Percentiles rank a stretch among this genome's conserved stretches.
Conservation (phyloP, 2,888 invertebrate species). For the Plebejus anna region DNA sequence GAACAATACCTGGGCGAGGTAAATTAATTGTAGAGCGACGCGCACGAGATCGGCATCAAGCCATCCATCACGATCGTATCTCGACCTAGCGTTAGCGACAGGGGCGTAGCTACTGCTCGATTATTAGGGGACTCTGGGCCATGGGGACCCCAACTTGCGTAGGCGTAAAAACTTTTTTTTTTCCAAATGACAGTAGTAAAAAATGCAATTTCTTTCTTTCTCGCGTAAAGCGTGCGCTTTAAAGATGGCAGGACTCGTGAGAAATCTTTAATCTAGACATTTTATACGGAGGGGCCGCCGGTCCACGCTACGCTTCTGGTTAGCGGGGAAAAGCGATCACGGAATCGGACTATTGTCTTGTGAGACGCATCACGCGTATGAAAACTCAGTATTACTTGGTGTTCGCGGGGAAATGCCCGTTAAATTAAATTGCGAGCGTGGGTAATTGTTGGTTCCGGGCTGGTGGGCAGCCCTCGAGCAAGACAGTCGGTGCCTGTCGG, state of each 20-base stretch:
- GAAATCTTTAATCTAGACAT: too few species aligned
- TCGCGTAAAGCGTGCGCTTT: too few species aligned
- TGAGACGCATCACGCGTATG: constrained; percentile 49
- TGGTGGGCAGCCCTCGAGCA: constrained; percentile 73
- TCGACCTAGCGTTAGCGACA: constrained; percentile 43
- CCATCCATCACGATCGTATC: constrained; percentile 59
- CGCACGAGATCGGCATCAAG: constrained; percentile 46
- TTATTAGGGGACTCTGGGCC: too few species aligned
- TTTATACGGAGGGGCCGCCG: too few species aligned
- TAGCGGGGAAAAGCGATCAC: constrained; percentile 64
- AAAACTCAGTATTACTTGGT: constrained; percentile 27
- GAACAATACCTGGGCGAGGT: constrained; percentile 26
- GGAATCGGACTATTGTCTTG: constrained; percentile 69
- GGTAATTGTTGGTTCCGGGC: constrained; percentile 76
- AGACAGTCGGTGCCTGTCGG: constrained; percentile 61
- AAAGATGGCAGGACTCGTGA: too few species aligned
- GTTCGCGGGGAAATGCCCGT: constrained; percentile 11
- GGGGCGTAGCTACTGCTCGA: too few species aligned
- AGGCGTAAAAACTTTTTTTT: too few species aligned
- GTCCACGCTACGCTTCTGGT: too few species aligned
- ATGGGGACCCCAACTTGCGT: too few species aligned
- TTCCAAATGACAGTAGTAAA: too few species aligned
- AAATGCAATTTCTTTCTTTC: too few species aligned
- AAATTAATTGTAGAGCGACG: constrained; percentile 35
- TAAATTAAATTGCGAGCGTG: constrained; percentile 52